Base-by-base conservation (phyloP, 2,888 invertebrate species). In the Ophion obscuratus region DNA sequence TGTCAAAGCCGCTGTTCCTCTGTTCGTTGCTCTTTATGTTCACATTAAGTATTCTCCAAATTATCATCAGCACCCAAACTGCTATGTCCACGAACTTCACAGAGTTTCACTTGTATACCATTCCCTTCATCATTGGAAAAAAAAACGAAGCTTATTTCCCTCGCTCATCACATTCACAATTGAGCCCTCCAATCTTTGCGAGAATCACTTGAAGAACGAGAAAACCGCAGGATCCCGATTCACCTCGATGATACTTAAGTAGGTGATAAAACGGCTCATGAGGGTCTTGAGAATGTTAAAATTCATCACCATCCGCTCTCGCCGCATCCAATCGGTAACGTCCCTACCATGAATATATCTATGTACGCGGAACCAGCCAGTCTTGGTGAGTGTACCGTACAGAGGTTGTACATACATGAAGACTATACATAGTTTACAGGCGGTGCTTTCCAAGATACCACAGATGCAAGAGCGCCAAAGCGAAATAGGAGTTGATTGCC, bases 401-500 rank as follows among this genome's bases (percentile, higher is more conserved):
- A 36, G 67, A 67, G 61, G 77, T 77, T 40, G 61, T 73, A 67
- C 59, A 64, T 59, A 85, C 62, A 59, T 64, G 53, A 75, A 70
- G 62, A 64, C 40, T 59, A 66, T 74, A 74, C 68, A 62, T 79
- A 74, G 83, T 79, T 74, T 64, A 75, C 82, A 44, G 66, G 73
- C 64, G 68, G 64, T 81, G 74, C 64, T 85, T 75, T 36, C 57
- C 85, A 36, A 59, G 85, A 75, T 85, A 70, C 53, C 64, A 47
- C 70, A 79, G 81, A 85, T 81, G 75, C 85, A 47, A 79, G 73
- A 82, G 83, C 66, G 75, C 80, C 79, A 85, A 80, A 83, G 85
- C 83, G 85, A 80, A 83, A 83, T 83, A 83, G 85, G 80, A 83
- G 85, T 80, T 85, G 83, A 85, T 85, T 85, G 85, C 85, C 76